Evolutionary conservation across 2,888 invertebrate genomes (phyloP).

Genomic region (Tinea pellionella): DNA sequence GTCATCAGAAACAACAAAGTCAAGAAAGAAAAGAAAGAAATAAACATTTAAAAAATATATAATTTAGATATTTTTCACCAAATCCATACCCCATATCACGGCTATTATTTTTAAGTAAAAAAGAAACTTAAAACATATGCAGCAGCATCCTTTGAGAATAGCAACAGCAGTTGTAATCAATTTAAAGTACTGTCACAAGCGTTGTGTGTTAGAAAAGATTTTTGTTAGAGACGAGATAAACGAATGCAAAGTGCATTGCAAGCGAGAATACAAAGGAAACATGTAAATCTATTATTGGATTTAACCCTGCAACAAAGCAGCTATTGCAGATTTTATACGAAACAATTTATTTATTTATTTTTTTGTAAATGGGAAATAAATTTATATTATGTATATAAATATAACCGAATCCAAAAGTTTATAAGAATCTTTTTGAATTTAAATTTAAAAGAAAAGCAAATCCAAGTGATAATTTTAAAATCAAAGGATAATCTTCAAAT

Average conservation of each 20-base stretch:
- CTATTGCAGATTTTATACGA: neutral
- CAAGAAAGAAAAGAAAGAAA: too few species aligned
- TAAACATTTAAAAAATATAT: too few species aligned
- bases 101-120: neutral
- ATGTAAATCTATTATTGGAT: constrained; percentile 4
- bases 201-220: neutral
- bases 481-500: too few species aligned
- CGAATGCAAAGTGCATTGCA: constrained; percentile 3
- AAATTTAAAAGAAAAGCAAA: too few species aligned
- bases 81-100: neutral
- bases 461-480: too few species aligned
- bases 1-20: too few species aligned
- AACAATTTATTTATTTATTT: neutral
- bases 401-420: too few species aligned
- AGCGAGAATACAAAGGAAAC: constrained; percentile 1
- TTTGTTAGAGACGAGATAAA: neutral
- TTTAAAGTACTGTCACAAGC: neutral
- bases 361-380: neutral
- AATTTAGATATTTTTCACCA: too few species aligned
- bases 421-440: too few species aligned
- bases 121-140: neutral
- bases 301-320: neutral
- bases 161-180: neutral
- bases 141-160: neutral
- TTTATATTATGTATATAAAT: too few species aligned